phyloP scores from a whole-genome alignment of 2,888 invertebrate genomes.

The Diaphora mendica region DNA sequence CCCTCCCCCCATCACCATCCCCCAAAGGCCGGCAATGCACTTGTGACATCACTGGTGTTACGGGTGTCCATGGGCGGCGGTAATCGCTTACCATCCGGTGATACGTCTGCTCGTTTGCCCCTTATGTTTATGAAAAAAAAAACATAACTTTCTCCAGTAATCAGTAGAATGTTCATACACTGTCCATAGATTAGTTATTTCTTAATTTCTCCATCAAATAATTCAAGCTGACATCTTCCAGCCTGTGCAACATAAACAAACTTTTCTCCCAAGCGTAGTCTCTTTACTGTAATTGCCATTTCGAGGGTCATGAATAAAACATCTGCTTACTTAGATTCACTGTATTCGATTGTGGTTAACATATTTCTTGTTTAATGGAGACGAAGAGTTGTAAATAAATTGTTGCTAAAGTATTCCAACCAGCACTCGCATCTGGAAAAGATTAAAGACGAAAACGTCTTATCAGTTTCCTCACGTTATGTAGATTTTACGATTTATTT shows the following conservation, averaged over 20 bases:
- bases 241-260: constrained; percentile 33
- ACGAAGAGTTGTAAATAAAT: constrained; percentile 65
- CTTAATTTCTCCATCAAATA: constrained; percentile 12
- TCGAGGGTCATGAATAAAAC: constrained; percentile 77
- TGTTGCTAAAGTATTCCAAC: constrained; percentile 45
- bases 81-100: no score
- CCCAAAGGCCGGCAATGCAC: no score
- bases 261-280: constrained; percentile 39
- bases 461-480: constrained; percentile 41
- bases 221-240: constrained; percentile 16
- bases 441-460: constrained; percentile 47
- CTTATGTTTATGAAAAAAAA: no score
- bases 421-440: constrained; percentile 43
- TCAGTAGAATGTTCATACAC: background rate
- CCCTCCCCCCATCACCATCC: no score
- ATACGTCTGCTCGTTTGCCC: no score
- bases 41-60: no score
- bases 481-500: constrained; percentile 48
- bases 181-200: background rate
- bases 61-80: no score
- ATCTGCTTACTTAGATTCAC: constrained; percentile 75
- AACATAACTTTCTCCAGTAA: background rate
- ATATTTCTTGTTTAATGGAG: constrained; percentile 70
- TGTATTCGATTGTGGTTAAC: constrained; percentile 72
- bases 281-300: constrained; percentile 78